phyloP scores from a whole-genome alignment of 2,888 invertebrate genomes.

The Lycophotia porphyrea region DNA sequence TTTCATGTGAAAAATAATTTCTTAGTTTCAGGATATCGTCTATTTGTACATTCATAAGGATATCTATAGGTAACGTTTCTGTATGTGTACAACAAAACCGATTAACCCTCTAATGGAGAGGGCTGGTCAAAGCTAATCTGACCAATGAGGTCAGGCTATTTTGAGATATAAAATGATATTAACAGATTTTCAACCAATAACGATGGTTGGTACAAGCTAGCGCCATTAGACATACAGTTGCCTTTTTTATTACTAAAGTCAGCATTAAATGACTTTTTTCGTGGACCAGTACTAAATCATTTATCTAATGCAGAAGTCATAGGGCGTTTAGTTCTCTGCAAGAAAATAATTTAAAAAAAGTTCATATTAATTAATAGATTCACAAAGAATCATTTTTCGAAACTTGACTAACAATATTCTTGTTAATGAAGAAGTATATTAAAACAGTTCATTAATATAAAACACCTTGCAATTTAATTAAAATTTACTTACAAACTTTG shows the following conservation, averaged over 20 bases:
- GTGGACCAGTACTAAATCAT: too few relatives aligned
- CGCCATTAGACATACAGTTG: neutral
- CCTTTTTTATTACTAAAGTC: neutral
- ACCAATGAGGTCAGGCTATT: neutral
- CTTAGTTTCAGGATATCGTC: neutral
- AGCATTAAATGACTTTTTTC: neutral
- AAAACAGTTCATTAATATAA: constrained; percentile 68
- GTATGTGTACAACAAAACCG: neutral
- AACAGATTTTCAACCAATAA: neutral
- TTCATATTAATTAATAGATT: neutral
- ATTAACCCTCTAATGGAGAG: neutral
- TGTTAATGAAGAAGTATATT: constrained; percentile 21
- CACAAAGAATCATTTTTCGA: constrained; percentile 4
- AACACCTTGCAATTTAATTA: constrained; percentile 82
- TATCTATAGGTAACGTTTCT: neutral
- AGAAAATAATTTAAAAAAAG: neutral
- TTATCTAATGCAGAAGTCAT: neutral
- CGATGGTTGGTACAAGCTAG: neutral
- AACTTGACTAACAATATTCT: constrained; percentile 1
- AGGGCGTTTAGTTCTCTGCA: too few relatives aligned
- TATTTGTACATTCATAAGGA: too few relatives aligned
- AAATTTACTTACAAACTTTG: constrained; percentile 80
- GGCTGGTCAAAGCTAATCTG: neutral
- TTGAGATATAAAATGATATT: neutral
- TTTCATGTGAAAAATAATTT: neutral